These are phyloP conservation scores for Euproctis similis DNA, from an alignment of 2,888 invertebrate species.

Conservation along the genomic window DNA sequence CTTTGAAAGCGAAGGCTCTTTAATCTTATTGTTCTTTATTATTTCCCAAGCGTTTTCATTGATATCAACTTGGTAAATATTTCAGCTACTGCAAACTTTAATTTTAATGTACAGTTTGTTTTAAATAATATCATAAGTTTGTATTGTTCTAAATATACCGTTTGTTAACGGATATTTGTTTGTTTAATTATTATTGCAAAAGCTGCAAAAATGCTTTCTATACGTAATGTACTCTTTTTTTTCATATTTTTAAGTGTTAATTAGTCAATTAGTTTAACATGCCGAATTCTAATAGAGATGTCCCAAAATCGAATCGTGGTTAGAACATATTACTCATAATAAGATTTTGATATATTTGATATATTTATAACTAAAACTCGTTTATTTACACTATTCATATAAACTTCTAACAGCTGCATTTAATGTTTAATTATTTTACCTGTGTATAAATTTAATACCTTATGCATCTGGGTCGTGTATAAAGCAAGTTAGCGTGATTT, in stretches of 20 bases:
- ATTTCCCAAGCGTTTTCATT: constrained; percentile 30
- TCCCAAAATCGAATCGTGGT: no score
- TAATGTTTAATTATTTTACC: constrained; percentile 2
- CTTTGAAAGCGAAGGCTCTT: constrained; percentile 42
- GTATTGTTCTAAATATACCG: background rate
- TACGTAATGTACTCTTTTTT: background rate
- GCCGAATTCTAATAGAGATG: no score
- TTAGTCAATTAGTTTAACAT: background rate
- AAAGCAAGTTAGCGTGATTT: constrained; percentile 14
- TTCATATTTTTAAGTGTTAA: background rate
- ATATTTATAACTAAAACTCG: background rate
- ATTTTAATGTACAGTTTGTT: no score
- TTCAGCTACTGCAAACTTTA: background rate
- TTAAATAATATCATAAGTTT: background rate
- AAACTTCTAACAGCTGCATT: background rate
- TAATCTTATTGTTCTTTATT: constrained; percentile 55
- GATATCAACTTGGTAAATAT: constrained; percentile 18
- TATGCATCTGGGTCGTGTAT: constrained; percentile 10
- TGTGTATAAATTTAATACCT: constrained; percentile 1
- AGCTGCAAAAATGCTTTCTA: background rate
- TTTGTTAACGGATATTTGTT: background rate
- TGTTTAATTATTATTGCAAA: background rate
- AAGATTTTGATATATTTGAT: no score
- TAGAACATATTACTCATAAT: no score
- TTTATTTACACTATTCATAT: background rate